Evolutionary conservation across 2,888 invertebrate species (phyloP), one percentile per base, ranked within the genome.

Genomic region (Nemotelus nigrinus): DNA sequence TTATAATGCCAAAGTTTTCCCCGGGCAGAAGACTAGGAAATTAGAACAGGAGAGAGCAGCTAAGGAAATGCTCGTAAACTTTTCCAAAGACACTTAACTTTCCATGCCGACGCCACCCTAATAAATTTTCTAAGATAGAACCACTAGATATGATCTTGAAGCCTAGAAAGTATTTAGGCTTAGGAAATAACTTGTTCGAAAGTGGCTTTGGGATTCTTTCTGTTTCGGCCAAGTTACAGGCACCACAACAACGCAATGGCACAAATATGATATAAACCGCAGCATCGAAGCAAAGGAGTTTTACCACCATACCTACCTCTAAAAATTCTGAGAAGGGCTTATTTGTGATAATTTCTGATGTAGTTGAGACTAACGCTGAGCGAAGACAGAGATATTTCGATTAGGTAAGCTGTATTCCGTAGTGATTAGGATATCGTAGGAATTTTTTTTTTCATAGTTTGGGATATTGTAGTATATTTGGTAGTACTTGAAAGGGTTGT

Each of bases 121-220:
- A 55, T 71, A 57, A 71, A 71, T 71, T 41, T 55, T 55, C 71
- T 57, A 71, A 71, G 71, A 71, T 71, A 44, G 55, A 53, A 65
- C 44, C 10, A 47, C 39, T 25, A 53, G 71, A 71, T 71, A 71
- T n/a, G 41, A 57, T 71, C 57, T 41, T 71, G 71, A 55, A 39
- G 53, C 8, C 44, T 41, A 55, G 43, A 50, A 57, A 55, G 71
- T 71, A 68, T 68, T 63, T 47, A 47, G 50, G 50, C 53, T 39
- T 39, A 43, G 50, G 25, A 68, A 68, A 53, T 25, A 68, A 68
- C 68, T 68, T 68, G 68, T 68, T 68, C 50, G 50, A 39, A 47
- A 48, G 50, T 48, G 48, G 50, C 41, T 50, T 68, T 48, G 25
- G 39, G 39, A 47, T 5, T 8, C 5, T n/a, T 41, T 50, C 48